Percentiles rank a stretch among this genome's conserved stretches.
Evolutionary conservation across 2,113 vertebrate species (phyloP).

Genomic region (Albula goreensis): DNA sequence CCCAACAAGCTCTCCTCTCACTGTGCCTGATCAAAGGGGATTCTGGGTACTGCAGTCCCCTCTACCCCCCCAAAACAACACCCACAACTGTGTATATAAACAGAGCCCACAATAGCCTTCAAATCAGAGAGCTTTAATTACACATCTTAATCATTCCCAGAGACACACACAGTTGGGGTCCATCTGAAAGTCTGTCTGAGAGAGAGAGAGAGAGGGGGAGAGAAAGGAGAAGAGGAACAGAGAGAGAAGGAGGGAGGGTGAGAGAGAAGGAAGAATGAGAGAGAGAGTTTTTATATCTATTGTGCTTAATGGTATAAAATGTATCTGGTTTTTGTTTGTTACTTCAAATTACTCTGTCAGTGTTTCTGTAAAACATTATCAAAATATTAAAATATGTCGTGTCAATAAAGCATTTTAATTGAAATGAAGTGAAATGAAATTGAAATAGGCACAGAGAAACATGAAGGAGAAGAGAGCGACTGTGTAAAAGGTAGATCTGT

Average conservation of each 20-base stretch:
- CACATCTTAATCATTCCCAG: background rate
- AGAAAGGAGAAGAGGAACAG: background rate
- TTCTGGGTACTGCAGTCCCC: background rate
- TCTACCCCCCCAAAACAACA: background rate
- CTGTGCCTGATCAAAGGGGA: slow-evolving; percentile 6
- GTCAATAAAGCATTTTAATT: background rate
- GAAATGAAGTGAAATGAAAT: background rate
- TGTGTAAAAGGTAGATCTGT: no score
- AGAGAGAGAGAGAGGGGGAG: background rate
- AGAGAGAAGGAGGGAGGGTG: background rate
- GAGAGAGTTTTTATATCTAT: background rate
- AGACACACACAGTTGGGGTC: background rate
- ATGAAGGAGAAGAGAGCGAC: background rate
- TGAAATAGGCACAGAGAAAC: background rate
- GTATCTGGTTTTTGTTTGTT: no score
- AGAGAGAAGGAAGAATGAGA: slow-evolving; percentile 1
- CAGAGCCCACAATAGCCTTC: background rate
- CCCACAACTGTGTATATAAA: background rate
- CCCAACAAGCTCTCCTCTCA: background rate
- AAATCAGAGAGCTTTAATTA: background rate
- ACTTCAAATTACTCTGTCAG: no score
- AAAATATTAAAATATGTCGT: no score
- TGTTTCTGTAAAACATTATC: no score
- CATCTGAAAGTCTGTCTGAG: background rate
- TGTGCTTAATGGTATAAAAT: no score